Base-by-base conservation (phyloP, 2,888 invertebrate genomes). In the Peribatodes rhomboidaria region DNA sequence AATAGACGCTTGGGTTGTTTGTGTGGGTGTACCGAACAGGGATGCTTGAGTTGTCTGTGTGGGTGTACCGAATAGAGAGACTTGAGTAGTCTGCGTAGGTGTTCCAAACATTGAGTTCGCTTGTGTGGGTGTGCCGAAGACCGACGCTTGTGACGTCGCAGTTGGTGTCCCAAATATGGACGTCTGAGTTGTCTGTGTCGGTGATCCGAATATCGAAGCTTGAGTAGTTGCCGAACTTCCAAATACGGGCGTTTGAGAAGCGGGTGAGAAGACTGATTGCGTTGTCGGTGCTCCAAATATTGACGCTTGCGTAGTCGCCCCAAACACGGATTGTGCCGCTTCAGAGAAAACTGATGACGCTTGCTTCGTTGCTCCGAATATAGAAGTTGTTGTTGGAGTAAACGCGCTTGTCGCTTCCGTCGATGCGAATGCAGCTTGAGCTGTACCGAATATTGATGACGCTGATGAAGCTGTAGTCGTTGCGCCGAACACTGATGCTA, bases 201-300 rank as follows among this genome's bases (percentile, higher is more conserved):
- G 82, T 0, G 80, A 57, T 13, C 85, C 86, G 55, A 88, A 88
- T 7, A 84, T 74, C 3, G 86, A 82, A 1, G 82, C 58, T 65
- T 78, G 80, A 20, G 80, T 77, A 14, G 76, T 39, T 49, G 71
- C 20, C 1, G 46, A n/a, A n/a, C 9, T 16, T 16, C 75, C 76
- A 42, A 77, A 77, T 7, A 74, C 61, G 13, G 76, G 69, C 1
- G 72, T 49, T 52, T 68, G 72, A 1, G 75, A 61, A 27, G 71
- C 63, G 0, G 69, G 77, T 35, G 6, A 68, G 44, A 67, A 67
- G 2, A 57, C 63, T 20, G 71, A 69, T 66, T 61, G 66, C 11
- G 67, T 56, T 50, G 60, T 67, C 0, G 64, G 42, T 1, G 69
- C 62, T 22, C 74, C 73, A 20, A 80, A 80, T 33, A 77, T 73